phyloP scores from a whole-genome alignment of 2,797 vertebrate species.

The Acipenser ruthenus region DNA sequence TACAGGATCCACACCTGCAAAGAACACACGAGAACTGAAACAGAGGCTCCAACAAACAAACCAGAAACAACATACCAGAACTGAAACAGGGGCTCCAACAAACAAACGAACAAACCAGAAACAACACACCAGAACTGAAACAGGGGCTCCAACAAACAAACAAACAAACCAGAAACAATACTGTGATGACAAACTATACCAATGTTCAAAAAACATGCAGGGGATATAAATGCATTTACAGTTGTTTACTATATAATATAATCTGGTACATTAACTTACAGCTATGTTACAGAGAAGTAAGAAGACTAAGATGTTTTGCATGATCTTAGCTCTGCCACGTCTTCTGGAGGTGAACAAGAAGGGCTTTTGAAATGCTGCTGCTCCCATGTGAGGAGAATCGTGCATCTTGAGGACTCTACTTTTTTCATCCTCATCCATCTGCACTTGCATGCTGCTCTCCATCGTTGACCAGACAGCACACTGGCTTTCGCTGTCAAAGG shows the following conservation, averaged over 20 bases:
- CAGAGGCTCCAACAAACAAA: no score
- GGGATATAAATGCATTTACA: not conserved
- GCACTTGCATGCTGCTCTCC: not conserved
- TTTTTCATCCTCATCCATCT: not conserved
- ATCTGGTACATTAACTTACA: not conserved
- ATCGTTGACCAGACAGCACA: not conserved
- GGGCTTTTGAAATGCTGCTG: not conserved
- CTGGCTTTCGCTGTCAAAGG: not conserved
- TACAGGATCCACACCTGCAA: slow-evolving; percentile 13
- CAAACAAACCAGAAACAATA: no score
- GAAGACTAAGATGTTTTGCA: not conserved
- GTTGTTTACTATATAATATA: not conserved
- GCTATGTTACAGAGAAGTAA: not conserved
- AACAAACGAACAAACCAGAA: no score
- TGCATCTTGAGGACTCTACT: not conserved
- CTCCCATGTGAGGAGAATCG: not conserved
- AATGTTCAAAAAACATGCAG: no score
- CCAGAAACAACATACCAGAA: no score
- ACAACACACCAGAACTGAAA: no score
- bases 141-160: no score
- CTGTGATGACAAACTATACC: no score
- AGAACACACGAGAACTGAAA: no score
- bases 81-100: no score
- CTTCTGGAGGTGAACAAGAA: not conserved
- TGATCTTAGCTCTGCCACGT: not conserved